A percentile compares a stretch with the other conserved stretches of the same genome.
Evolutionary conservation across 2,888 invertebrate species (phyloP).

Genomic region (Parnassius mnemosyne): DNA sequence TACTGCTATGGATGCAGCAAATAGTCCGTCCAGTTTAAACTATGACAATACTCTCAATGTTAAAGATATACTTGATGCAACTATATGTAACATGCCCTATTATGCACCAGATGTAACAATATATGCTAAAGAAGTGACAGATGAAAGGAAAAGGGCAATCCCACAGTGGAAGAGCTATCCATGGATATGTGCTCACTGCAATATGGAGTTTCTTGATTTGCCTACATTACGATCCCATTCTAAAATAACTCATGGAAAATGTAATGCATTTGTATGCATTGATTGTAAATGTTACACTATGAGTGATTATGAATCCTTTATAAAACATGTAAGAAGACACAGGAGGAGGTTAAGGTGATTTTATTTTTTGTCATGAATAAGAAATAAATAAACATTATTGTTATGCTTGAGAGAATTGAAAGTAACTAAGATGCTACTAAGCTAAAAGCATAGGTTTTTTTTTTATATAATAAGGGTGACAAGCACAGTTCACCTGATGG

Average conservation of each 20-base stretch:
- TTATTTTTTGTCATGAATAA: background rate
- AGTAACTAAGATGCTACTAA: too few species aligned
- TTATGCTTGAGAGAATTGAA: too few species aligned
- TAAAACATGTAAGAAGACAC: constrained; percentile 83
- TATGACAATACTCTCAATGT: constrained; percentile 49
- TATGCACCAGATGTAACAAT: constrained; percentile 51
- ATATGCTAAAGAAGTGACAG: constrained; percentile 58
- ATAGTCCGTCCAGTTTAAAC: constrained; percentile 23
- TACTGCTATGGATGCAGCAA: constrained; percentile 12
- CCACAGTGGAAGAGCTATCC: constrained; percentile 66
- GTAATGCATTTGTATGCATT: constrained; percentile 83
- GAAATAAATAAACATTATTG: too few species aligned
- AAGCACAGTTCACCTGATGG: too few species aligned
- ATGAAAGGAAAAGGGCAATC: constrained; percentile 46
- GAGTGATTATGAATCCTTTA: constrained; percentile 82
- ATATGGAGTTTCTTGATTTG: constrained; percentile 62
- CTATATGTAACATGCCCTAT: constrained; percentile 48
- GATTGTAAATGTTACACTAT: constrained; percentile 81
- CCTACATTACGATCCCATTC: constrained; percentile 80
- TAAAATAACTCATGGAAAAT: constrained; percentile 81
- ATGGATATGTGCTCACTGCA: constrained; percentile 65
- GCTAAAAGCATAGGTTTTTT: too few species aligned
- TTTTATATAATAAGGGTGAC: too few species aligned
- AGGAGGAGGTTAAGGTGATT: constrained; percentile 78
- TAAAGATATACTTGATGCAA: constrained; percentile 59